Base-by-base conservation (phyloP, 1,140 invertebrate species). In the Cydia pomonella region DNA sequence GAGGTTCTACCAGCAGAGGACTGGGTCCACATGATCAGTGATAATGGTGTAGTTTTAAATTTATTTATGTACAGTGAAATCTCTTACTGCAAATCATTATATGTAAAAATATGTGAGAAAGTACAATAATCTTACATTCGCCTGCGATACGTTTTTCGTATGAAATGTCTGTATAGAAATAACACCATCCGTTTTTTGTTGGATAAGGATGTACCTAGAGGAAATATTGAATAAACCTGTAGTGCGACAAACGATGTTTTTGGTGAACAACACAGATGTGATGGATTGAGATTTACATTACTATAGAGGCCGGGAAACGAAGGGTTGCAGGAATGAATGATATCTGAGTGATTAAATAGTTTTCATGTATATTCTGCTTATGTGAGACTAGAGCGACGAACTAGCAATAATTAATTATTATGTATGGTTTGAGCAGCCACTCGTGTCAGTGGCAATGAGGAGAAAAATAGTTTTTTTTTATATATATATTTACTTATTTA, bases 1-100 rank as follows among this genome's bases (percentile, higher is more conserved):
- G 59, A 85, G 83, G 47, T 95, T 89, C 75, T 94, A 94, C 76
- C 79, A 72, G 18, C 41, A 77, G 47, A 75, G 78, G 75, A 80
- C 62, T 59, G 76, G 75, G n/a, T 78, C 66, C 78, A 38, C 21
- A 27, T 71, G 41, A 47, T 47, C 21, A 50, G 21, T 72, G 10
- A 23, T 72, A 27, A 72, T 44, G 33, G 33, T 73, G 13, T 69
- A 69, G 64, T 69, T 69, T 16, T 18, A 18, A 69, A n/a, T 66
- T 64, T 33, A 69, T 69, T 69, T 69, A 69, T 69, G 38, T 69
- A 29, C 66, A 69, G 64, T 69, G 64, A 16, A 69, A 69, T 33
- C 7, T 1, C 10, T 3, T 69, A 69, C 12, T 41, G 38, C 38
- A 13, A 41, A 41, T 41, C 12, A 3, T 41, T 41, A 7, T 13